Base-by-base conservation (phyloP, 2,113 vertebrate genomes). In the Elgaria multicarinata region DNA sequence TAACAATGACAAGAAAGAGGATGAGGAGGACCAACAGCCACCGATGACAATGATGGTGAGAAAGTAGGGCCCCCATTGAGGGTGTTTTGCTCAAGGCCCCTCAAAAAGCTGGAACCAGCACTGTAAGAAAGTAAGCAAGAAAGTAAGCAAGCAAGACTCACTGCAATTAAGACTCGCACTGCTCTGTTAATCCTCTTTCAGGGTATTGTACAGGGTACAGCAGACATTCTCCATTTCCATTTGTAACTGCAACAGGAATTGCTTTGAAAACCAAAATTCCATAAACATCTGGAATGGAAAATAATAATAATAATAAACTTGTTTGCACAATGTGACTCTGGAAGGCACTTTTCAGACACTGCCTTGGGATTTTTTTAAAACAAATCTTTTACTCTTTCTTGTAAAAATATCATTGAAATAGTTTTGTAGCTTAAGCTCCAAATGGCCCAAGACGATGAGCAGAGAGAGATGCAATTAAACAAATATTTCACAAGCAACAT, bases 231-330 rank as follows among this genome's bases (percentile, higher is more conserved):
- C 62, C 1, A 0, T 4, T 4, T 24, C 75, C 33, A 42, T 78
- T 20, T 36, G 87, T 88, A 36, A 80, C 76, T 62, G 53, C 10
- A 39, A 55, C 36, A 36, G 75, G 3, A 3, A n/a, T 16, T 4
- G 44, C 20, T 10, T 31, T 71, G 36, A 22, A 55, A 78, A 66
- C 67, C n/a, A 31, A 85, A 10, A 33, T 81, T 24, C 8, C 83
- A 76, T 31, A 2, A 18, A 67, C 36, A 39, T 72, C 78, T 42
- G 76, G 22, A 87, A 10, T 1, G 42, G 76, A 33, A 6, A 13
- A 3, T 44, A 91, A 90, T 71, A 90, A 90, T 71, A 90, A 87
- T 14, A 89, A 53, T 16, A 58, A 83, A 86, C 39, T 3, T 90
- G 0, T 91, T 79, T 79, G 0, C 1, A 9, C 55, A 69, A 81